Evolutionary conservation across 2,797 vertebrate genomes (phyloP), one percentile per base, ranked within the genome.

Genomic region (Myripristis jacobus): DNA sequence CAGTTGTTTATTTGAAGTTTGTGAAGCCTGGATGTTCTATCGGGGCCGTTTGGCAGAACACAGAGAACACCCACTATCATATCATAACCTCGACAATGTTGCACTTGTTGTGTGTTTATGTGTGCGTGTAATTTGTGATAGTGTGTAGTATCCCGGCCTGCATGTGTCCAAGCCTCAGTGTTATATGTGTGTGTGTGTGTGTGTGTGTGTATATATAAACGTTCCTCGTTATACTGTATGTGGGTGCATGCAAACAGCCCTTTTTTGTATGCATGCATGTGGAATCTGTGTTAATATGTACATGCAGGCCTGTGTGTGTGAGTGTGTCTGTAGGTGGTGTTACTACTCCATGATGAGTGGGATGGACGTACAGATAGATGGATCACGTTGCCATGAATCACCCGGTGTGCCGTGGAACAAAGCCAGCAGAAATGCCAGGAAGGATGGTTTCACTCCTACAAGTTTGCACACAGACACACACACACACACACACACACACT

Each of bases 361-460:
- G 61, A 64, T 22, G 19, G 47, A 64, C 29, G 36, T 16, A 48
- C 31, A 36, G 19, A 38, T 41, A 12, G 16, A 19, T 54, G 52
- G 19, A 66, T 66, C 19, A 48, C n/a, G 0, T 36, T 34, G 27
- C 13, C 24, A 52, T 67, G 53, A 57, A 19, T 67, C 65, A 47
- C 41, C 6, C 7, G 13, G 46, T 38, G 31, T 22, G 13, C 43
- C 43, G 18, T 63, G 47, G 61, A 52, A 22, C 16, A n/a, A 52
- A 11, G 61, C 16, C 34, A 27, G 10, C 3, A 19, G 6, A 43
- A 22, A 41, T 43, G 12, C 21, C 21, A 41, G 31, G 38, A 16
- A 44, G 43, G 31, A 29, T 8, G 10, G 22, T 24, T 24, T 13
- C n/a, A 10, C 46, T 50, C 21, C 27, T 18, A 64, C 22, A 1